phyloP scores from a whole-genome alignment of 1,140 invertebrate genomes.

The Melitaea cinxia region DNA sequence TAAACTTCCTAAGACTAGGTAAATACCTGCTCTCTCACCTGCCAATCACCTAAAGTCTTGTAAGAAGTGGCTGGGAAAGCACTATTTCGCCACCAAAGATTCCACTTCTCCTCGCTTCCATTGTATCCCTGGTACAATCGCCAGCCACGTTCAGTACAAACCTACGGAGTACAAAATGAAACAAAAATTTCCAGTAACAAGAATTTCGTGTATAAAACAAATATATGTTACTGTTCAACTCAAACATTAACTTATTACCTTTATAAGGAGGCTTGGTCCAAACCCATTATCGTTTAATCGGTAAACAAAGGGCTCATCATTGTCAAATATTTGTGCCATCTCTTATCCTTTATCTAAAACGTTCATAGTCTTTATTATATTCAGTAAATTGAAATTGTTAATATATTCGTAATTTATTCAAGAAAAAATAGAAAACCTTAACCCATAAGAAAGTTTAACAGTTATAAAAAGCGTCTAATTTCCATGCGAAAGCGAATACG shows the following conservation, averaged over 20 bases:
- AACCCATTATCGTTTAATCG: slow-evolving; percentile 88
- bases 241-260: slow-evolving; percentile 82
- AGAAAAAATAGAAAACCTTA: no score
- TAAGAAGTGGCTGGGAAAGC: slow-evolving; percentile 87
- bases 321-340: slow-evolving; percentile 40
- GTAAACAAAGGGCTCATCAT: slow-evolving; percentile 87
- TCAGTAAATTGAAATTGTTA: neutral
- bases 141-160: slow-evolving; percentile 92
- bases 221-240: no score
- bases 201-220: slow-evolving; percentile 1
- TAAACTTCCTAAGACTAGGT: no score
- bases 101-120: slow-evolving; percentile 87
- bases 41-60: slow-evolving; percentile 87
- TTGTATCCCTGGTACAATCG: slow-evolving; percentile 84
- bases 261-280: slow-evolving; percentile 88
- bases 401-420: no score
- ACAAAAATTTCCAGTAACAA: slow-evolving; percentile 10
- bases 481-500: slow-evolving; percentile 44
- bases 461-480: slow-evolving; percentile 2
- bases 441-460: slow-evolving; percentile 1
- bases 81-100: slow-evolving; percentile 91
- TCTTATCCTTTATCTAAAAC: slow-evolving; percentile 21
- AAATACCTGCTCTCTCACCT: slow-evolving; percentile 77
- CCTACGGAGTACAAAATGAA: slow-evolving; percentile 69
- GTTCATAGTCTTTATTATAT: neutral